Base-by-base conservation (phyloP, 2,113 vertebrate genomes). In the Nannospalax galili region DNA sequence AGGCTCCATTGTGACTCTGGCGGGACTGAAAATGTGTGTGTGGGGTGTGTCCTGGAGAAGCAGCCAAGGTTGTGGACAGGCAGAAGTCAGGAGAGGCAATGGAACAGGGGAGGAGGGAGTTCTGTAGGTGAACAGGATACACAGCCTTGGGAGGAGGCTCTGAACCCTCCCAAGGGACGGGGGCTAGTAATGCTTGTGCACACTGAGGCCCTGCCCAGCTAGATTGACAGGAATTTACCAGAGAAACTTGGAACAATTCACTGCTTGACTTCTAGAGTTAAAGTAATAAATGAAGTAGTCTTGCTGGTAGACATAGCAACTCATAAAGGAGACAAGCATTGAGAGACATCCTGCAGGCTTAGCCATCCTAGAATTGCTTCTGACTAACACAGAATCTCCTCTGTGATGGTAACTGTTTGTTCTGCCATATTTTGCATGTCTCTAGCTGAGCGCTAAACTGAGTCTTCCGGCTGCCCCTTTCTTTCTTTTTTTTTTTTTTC, bases 391-490 rank as follows among this genome's bases (percentile, higher is more conserved):
- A 65, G 72, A 73, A 3, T 85, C 67, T 56, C 78, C 40, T 78
- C 60, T 95, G 91, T 91, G 67, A 74, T 69, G 78, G 65, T 67
- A 64, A 74, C 85, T 74, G 24, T 80, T 62, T 90, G 28, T 75
- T 45, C 78, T 88, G 17, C 42, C 42, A 7, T 72, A n/a, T 84
- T 94, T 64, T n/a, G 20, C 60, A 64, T 69, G 20, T 91, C 40
- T 78, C 11, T 79, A 93, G 89, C 35, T 28, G 20, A 35, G 45
- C 67, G 35, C 48, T 19, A 75, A 90, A 60, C n/a, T 48, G 20
- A 92, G 40, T 32, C 65, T 48, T 74, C 75, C n/a, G n/a, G n/a
- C n/a, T n/a, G n/a, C n/a, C n/a, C n/a, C n/a, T n/a, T n/a, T n/a
- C n/a, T n/a, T n/a, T n/a, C n/a, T n/a, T n/a, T n/a, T n/a, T n/a